These are phyloP conservation scores for Ardeotis arabs DNA, from an alignment of 2,113 vertebrate genomes.

Conservation along the genomic window DNA sequence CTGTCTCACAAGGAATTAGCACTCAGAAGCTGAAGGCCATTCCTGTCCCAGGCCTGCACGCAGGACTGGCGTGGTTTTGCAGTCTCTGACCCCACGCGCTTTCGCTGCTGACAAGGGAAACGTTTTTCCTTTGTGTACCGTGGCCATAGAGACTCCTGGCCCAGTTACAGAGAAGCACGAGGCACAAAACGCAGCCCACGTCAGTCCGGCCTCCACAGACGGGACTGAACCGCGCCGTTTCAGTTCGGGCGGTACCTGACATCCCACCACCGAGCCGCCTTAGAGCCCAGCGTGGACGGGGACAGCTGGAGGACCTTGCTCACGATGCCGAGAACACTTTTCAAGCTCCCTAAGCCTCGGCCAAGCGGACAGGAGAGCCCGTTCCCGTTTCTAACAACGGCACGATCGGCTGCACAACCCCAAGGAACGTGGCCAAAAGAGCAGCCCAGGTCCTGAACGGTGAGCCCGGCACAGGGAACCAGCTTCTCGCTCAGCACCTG, in stretches of 20 bases:
- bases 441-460: not conserved
- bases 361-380: not conserved
- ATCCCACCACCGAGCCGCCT: fast-evolving
- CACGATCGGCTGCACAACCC: not conserved
- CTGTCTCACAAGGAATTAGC: not conserved
- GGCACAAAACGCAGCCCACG: not conserved
- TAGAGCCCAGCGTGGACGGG: not conserved
- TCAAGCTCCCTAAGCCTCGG: not conserved
- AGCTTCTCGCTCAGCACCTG: not conserved
- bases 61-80: not conserved
- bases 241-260: fast-evolving
- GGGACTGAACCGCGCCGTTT: not conserved
- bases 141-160: not conserved
- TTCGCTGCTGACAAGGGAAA: not conserved
- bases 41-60: not conserved
- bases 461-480: not conserved
- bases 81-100: not conserved
- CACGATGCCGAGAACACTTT: fast-evolving
- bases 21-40: not conserved
- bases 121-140: not conserved
- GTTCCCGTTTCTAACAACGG: fast-evolving
- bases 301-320: not conserved
- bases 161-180: not conserved
- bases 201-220: not conserved
- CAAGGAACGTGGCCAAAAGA: fast-evolving